Percentiles rank a stretch among this genome's conserved stretches.
phyloP scores from a whole-genome alignment of 37 sponge, comb jelly and placozoan species.

The Ephydatia muelleri region DNA sequence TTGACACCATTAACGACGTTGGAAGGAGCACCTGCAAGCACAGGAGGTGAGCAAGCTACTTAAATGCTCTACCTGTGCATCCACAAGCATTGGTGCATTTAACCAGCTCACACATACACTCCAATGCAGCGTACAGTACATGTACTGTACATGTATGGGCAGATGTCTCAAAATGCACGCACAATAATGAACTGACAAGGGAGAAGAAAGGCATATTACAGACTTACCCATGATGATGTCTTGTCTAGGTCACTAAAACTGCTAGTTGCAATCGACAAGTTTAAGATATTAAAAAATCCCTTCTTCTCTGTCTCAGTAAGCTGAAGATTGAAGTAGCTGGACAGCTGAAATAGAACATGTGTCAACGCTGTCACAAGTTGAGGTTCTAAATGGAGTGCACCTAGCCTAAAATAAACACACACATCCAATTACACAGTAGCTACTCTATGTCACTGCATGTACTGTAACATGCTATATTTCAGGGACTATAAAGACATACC shows the following conservation, averaged over 20 bases:
- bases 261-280: constrained; percentile 51
- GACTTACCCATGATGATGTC: constrained; percentile 49
- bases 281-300: constrained; percentile 28
- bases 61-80: not conserved
- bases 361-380: not conserved
- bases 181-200: not conserved
- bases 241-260: constrained; percentile 51
- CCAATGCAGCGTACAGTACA: constrained; percentile 8
- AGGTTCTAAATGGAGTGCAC: no score
- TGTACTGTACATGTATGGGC: not conserved
- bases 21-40: constrained; percentile 65
- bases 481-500: no score
- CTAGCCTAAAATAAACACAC: no score
- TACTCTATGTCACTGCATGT: no score
- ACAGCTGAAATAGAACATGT: constrained; percentile 14
- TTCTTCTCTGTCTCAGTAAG: constrained; percentile 44
- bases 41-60: not conserved
- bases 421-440: no score
- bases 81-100: not conserved
- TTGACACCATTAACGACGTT: constrained; percentile 15
- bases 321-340: constrained; percentile 37
- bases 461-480: no score
- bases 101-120: constrained; percentile 15
- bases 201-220: not conserved
- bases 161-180: not conserved